Evolutionary conservation across 2,113 vertebrate species (phyloP).

Genomic region (Thymallus thymallus): DNA sequence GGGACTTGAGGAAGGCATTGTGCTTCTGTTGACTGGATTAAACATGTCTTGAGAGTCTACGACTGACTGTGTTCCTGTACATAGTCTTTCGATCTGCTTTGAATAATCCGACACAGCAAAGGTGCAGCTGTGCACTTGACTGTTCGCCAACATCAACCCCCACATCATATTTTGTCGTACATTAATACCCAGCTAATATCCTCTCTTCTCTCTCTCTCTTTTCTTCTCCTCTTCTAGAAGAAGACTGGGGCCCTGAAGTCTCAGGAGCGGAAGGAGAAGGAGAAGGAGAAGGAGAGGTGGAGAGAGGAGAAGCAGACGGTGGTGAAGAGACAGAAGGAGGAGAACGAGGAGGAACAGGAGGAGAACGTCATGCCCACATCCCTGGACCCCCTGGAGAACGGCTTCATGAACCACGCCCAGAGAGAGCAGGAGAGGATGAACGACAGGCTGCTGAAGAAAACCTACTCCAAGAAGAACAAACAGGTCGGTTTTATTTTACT

Average conservation of each 20-base stretch:
- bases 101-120: slow-evolving; percentile 47
- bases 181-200: slow-evolving; percentile 33
- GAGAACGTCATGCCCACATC: slow-evolving; percentile 79
- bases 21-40: slow-evolving; percentile 68
- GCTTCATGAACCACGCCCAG: slow-evolving; percentile 81
- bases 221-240: slow-evolving; percentile 61
- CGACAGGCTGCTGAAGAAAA: slow-evolving; percentile 86
- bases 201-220: slow-evolving; percentile 4
- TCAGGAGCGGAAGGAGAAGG: slow-evolving; percentile 81
- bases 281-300: slow-evolving; percentile 36
- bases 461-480: slow-evolving; percentile 86
- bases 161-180: slow-evolving; percentile 27
- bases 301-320: slow-evolving; percentile 72
- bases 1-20: slow-evolving; percentile 63
- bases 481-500: slow-evolving; percentile 76
- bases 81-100: slow-evolving; percentile 27
- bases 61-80: slow-evolving; percentile 9
- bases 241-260: slow-evolving; percentile 86
- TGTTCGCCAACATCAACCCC: slow-evolving; percentile 51
- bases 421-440: slow-evolving; percentile 85
- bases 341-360: slow-evolving; percentile 81
- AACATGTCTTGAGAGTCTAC: slow-evolving; percentile 50
- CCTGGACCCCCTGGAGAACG: slow-evolving; percentile 84
- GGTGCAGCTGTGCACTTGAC: slow-evolving; percentile 34
- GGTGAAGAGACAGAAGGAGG: slow-evolving; percentile 71